A percentile compares a stretch with the other conserved stretches of the same genome.
Conservation (phyloP, 2,888 invertebrate species). For the Margaritifera margaritifera region DNA sequence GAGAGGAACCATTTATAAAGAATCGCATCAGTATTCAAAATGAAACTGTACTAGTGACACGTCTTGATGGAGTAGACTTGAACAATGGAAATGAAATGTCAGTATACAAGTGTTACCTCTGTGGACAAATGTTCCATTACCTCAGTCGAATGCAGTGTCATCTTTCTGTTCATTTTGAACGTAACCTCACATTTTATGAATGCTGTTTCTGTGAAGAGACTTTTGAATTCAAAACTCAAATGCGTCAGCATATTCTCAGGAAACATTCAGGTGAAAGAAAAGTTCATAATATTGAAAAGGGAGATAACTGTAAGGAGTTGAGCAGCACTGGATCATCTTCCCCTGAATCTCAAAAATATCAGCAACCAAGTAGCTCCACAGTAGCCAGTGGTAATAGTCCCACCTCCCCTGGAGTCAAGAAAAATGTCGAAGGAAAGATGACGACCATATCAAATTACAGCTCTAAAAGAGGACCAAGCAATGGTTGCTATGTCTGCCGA, state of each 20-base stretch:
- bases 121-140: constrained; percentile 64
- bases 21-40: constrained; percentile 53
- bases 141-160: constrained; percentile 67
- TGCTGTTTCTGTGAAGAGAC: constrained; percentile 65
- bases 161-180: constrained; percentile 67
- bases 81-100: constrained; percentile 60
- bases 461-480: background rate
- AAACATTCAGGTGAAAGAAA: constrained; percentile 26
- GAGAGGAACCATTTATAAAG: constrained; percentile 22
- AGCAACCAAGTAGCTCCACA: too few relatives aligned
- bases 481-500: constrained; percentile 23
- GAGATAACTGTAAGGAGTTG: background rate
- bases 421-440: too few relatives aligned
- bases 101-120: constrained; percentile 70
- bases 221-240: constrained; percentile 63
- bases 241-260: constrained; percentile 57
- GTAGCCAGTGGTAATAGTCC: too few relatives aligned
- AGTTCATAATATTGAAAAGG: background rate
- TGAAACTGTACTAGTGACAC: constrained; percentile 67
- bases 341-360: too few relatives aligned
- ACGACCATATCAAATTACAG: too few relatives aligned
- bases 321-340: too few relatives aligned
- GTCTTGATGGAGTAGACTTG: constrained; percentile 65
- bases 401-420: too few relatives aligned
- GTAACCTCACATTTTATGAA: constrained; percentile 57